Percentiles rank a stretch among this genome's conserved stretches.
phyloP scores from a whole-genome alignment of 2,888 invertebrate genomes.

The Spatulosminthurus flaviceps region DNA sequence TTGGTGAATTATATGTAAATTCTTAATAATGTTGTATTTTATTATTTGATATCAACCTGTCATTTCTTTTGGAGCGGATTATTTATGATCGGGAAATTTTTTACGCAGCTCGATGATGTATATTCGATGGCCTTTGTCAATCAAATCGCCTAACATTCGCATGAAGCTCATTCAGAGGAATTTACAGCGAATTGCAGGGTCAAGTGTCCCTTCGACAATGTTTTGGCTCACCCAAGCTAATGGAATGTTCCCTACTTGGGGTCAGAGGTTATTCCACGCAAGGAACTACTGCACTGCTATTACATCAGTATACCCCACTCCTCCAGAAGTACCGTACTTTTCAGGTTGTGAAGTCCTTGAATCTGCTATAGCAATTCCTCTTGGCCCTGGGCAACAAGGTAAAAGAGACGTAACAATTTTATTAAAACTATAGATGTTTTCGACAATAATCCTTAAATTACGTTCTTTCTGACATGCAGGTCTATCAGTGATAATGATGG shows the following conservation, averaged over 20 bases:
- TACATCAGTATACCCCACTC: background rate
- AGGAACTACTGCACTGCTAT: background rate
- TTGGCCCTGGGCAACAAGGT: background rate
- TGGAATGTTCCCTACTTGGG: background rate
- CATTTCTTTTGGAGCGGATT: no score
- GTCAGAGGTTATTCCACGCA: background rate
- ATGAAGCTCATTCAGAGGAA: background rate
- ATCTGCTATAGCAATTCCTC: background rate
- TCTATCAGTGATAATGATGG: background rate
- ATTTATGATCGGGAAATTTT: no score
- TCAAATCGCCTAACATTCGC: background rate
- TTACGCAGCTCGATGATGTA: background rate
- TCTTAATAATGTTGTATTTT: background rate
- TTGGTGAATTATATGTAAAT: conserved; percentile 22
- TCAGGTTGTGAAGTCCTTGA: background rate
- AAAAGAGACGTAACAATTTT: no score
- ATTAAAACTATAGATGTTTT: no score
- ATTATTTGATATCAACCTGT: background rate
- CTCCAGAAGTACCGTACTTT: background rate
- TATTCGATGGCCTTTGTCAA: background rate
- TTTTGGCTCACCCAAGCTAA: background rate
- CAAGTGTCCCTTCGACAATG: background rate
- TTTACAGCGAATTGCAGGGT: background rate
- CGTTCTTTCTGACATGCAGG: background rate
- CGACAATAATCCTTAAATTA: no score